Evolutionary conservation across 2,888 invertebrate genomes (phyloP), one percentile per base, ranked within the genome.

Genomic region (Malthinus flaveolus): DNA sequence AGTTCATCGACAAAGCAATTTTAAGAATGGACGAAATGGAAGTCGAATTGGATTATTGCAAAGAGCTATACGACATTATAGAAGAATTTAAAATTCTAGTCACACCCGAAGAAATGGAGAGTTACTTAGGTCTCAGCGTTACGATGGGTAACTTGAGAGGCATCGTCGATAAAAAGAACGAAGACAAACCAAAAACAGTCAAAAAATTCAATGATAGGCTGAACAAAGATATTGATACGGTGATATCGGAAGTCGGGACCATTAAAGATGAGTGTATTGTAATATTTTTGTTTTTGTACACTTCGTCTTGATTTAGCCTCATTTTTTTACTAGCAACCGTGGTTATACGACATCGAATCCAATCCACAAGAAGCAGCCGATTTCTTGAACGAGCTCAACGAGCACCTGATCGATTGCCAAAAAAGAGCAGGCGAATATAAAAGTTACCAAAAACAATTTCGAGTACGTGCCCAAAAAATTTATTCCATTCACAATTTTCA

Each of bases 51-150:
- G 91, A 92, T 72, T 90, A 93, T 73, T 85, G 91, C 5, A 88
- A 91, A 65, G 92, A 95, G 70, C 78, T 93, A 56, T 91, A 93
- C 72, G 89, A 93, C 64, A 83, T 94, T 3, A 90, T 93, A 79
- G 91, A 92, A 56, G 88, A 91, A 71, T 94, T 87, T 74, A 79
- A 83, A 23, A 90, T 95, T 55, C 82, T 84, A 0, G 85, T 90
- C 49, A 85, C 89, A 1, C 84, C 86, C 0, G 90, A 92, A 49
- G 91, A 92, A 64, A 82, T 84, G 78, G 81, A 82, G 4, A 84
- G 84, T 61, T 88, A 85, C 72, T 64, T 75, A 82, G 84, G 85
- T n/a, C 77, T 88, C 45, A 85, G 86, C 66, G 84, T 85, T 9
- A 79, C 83, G 9, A 79, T 88, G 59, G 84, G 85, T 1, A 83